Conservation (phyloP, 1,140 invertebrate genomes). For the Plutomurus gul region DNA sequence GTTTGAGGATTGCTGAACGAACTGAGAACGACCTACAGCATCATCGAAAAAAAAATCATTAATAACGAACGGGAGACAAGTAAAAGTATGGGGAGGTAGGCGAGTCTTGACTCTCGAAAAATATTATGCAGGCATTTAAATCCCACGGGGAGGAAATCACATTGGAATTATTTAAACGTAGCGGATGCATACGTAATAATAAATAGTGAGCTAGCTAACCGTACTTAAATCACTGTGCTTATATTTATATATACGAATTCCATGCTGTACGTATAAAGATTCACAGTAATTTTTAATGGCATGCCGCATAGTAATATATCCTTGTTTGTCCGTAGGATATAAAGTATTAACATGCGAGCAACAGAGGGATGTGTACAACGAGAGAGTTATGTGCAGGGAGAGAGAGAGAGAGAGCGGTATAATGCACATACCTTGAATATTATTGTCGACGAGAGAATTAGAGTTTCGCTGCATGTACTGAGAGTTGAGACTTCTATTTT, state of each 20-base stretch:
- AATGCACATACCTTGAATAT: constrained; percentile 43
- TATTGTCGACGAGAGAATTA: constrained; percentile 46
- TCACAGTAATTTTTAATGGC: no score
- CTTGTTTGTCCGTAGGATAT: no score
- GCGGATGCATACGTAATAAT: not conserved
- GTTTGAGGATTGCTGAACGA: constrained; percentile 48
- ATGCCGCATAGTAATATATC: no score
- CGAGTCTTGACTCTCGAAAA: no score
- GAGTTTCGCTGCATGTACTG: constrained; percentile 39
- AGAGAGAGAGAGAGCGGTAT: not conserved
- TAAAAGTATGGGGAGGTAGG: not conserved
- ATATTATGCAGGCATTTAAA: not conserved
- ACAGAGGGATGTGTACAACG: no score
- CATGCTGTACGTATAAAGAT: no score
- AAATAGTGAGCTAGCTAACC: no score
- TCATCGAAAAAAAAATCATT: not conserved
- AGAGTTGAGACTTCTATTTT: constrained; percentile 33
- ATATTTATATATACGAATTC: no score
- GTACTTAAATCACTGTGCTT: no score
- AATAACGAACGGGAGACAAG: not conserved
- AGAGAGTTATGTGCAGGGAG: no score
- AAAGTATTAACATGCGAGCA: no score
- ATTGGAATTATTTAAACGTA: not conserved
- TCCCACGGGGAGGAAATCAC: not conserved
- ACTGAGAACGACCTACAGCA: constrained; percentile 48